Conservation (phyloP, 2,797 vertebrate genomes). For the Oryzias dopingdopingensis region DNA sequence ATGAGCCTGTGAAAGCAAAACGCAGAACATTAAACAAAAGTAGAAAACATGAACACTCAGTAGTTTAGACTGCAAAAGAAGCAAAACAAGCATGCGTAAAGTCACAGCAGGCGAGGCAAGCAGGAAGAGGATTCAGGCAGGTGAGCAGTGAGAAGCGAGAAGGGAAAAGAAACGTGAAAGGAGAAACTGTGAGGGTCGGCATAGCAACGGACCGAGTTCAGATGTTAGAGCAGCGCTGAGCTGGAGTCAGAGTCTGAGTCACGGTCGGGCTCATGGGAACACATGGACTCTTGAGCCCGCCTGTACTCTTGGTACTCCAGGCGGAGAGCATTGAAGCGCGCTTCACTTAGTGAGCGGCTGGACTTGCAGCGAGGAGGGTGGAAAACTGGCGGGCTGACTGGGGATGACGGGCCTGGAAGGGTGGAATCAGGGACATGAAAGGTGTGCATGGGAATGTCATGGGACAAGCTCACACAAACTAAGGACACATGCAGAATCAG, state of each 20-base stretch:
- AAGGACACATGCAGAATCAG: conserved; percentile 50
- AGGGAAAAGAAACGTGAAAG: conserved; percentile 12
- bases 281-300: conserved; percentile 67
- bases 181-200: conserved; percentile 32
- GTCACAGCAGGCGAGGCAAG: conserved; percentile 40
- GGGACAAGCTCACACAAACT: conserved; percentile 55
- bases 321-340: conserved; percentile 80
- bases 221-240: conserved; percentile 78
- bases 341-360: conserved; percentile 76
- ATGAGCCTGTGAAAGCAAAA: conserved; percentile 58
- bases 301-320: conserved; percentile 80
- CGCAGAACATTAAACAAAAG: conserved; percentile 11
- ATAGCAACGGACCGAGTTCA: conserved; percentile 64
- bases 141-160: conserved; percentile 38
- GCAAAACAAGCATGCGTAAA: conserved; percentile 11
- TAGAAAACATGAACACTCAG: background rate
- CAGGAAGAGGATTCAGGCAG: conserved; percentile 38
- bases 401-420: conserved; percentile 68
- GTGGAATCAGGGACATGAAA: conserved; percentile 52
- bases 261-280: conserved; percentile 56
- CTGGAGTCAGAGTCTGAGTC: conserved; percentile 72
- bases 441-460: conserved; percentile 59
- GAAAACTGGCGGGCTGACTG: conserved; percentile 66
- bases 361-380: conserved; percentile 53
- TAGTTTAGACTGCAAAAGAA: conserved; percentile 4